Percentiles rank a stretch among this genome's conserved stretches.
Conservation (phyloP, 2,797 vertebrate genomes). For the Melanotaenia trifasciata region DNA sequence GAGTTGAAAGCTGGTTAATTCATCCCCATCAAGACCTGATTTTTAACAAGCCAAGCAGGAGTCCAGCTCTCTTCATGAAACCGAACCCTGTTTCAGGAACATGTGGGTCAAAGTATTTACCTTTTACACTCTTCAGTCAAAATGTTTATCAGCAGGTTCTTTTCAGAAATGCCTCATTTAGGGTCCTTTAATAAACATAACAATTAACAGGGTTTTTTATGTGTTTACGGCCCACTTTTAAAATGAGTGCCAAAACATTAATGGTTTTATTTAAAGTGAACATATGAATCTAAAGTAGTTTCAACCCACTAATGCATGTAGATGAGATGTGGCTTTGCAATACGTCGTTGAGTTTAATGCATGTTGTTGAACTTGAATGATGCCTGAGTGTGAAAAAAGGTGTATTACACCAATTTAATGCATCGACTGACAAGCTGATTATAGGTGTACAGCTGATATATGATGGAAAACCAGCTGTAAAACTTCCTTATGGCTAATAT, state of each 20-base stretch:
- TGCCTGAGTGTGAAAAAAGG: neutral
- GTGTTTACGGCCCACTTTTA: constrained; percentile 18
- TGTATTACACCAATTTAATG: neutral
- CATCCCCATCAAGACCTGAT: neutral
- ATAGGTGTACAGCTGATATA: neutral
- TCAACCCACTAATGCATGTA: neutral
- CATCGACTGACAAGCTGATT: neutral
- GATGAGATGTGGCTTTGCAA: neutral
- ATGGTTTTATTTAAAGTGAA: neutral
- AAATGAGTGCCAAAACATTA: constrained; percentile 9
- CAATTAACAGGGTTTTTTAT: constrained; percentile 2
- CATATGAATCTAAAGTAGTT: neutral
- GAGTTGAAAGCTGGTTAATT: constrained; percentile 16
- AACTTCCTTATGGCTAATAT: constrained; percentile 1
- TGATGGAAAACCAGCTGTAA: neutral
- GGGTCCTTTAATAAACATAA: constrained; percentile 19
- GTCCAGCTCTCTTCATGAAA: constrained; percentile 5
- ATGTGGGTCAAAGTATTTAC: neutral
- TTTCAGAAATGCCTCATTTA: constrained; percentile 16
- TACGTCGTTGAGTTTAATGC: neutral
- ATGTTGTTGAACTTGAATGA: neutral
- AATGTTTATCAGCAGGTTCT: constrained; percentile 2
- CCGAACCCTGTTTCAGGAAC: neutral
- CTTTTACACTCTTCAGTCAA: constrained; percentile 15
- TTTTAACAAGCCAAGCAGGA: constrained; percentile 26